These are phyloP conservation scores for Sesia bembeciformis DNA, from an alignment of 2,888 invertebrate species.

Conservation along the genomic window DNA sequence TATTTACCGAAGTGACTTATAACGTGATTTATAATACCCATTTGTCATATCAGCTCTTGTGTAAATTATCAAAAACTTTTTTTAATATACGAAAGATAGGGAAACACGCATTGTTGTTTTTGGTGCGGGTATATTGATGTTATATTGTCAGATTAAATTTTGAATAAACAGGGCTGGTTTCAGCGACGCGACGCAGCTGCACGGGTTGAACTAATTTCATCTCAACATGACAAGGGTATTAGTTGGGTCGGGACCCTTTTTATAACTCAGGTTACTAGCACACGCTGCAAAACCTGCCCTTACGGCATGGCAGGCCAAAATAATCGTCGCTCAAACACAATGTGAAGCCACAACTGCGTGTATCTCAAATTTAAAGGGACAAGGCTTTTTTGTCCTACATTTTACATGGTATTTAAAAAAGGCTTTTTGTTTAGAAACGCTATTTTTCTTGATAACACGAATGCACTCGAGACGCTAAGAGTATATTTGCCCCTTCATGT, in stretches of 20 bases:
- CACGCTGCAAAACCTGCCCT: conserved; percentile 16
- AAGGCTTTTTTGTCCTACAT: neutral
- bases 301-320: conserved; percentile 7
- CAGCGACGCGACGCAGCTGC: conserved; percentile 61
- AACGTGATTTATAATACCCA: too few species aligned
- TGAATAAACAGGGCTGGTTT: conserved; percentile 47
- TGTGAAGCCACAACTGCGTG: neutral
- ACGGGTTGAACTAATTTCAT: conserved; percentile 67
- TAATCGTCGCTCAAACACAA: neutral
- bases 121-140: conserved; percentile 23
- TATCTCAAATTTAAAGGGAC: neutral
- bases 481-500: too few species aligned
- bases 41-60: too few species aligned
- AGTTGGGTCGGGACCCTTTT: conserved; percentile 65
- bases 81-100: too few species aligned
- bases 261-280: conserved; percentile 53
- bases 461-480: too few species aligned
- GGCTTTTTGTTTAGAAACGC: too few species aligned
- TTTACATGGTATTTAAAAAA: too few species aligned
- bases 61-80: too few species aligned
- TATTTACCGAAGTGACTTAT: too few species aligned
- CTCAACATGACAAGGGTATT: conserved; percentile 71
- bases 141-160: conserved; percentile 56
- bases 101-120: neutral
- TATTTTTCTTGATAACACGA: too few species aligned